Conservation (phyloP, 53 echinoderm and acorn worm species). For the Apostichopus leukothele region DNA sequence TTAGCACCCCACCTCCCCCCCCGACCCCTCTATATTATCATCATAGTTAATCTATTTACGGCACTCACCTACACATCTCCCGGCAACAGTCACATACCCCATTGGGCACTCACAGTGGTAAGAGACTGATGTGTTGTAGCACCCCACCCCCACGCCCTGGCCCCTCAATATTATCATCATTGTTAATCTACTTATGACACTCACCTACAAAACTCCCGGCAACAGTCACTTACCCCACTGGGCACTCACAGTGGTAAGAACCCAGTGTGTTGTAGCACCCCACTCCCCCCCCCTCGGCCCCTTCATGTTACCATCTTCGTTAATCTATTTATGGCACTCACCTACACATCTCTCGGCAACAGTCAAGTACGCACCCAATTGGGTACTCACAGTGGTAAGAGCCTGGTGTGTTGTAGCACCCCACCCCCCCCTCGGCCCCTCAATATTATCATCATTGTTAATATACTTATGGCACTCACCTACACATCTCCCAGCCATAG, state of each 20-base stretch:
- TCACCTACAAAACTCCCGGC: neutral
- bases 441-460: neutral
- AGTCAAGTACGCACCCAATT: neutral
- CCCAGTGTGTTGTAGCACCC: no score
- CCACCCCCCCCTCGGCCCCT: neutral
- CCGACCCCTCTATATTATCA: no score
- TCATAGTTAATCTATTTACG: no score
- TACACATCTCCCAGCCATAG: neutral
- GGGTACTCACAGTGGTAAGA: conserved; percentile 25
- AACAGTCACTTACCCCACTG: neutral
- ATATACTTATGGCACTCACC: neutral
- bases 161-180: no score
- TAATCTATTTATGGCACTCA: neutral
- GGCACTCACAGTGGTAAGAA: no score
- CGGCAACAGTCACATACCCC: neutral
- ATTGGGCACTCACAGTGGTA: no score
- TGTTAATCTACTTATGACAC: neutral
- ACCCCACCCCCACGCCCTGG: no score
- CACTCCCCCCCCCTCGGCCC: no score
- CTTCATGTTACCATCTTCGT: no score
- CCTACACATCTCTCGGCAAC: neutral
- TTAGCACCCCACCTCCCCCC: no score
- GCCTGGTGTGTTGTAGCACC: conserved; percentile 30
- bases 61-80: neutral
- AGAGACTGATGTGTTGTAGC: no score